Base-by-base conservation (phyloP, 2,797 vertebrate genomes). In the Myotis daubentonii region DNA sequence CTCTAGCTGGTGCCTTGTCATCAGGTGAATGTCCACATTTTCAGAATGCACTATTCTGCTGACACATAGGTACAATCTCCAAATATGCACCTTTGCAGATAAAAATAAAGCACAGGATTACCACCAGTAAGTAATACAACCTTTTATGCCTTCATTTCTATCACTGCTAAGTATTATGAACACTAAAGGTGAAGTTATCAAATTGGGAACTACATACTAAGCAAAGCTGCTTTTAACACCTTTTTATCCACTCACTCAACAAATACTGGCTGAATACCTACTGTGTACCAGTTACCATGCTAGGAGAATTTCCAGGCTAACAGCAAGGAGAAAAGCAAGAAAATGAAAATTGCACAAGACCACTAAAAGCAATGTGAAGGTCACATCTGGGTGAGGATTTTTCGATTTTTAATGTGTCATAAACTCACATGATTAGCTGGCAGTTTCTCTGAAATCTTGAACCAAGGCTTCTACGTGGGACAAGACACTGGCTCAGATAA, bases 31-130 rank as follows among this genome's bases (percentile, higher is more conserved):
- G 49, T 38, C 36, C 57, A 84, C 33, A 90, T 80, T 89, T 93
- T 94, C 78, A 75, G 78, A 93, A 62, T 53, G 38, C 38, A 65
- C 83, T 70, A 13, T 44, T 68, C 71, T 79, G 47, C 49, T 60
- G 74, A 91, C 19, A 68, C 4, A 85, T 0, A 81, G 30, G 36
- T n/a, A 93, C 19, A 80, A 47, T 62, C 36, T 51, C 88, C 75
- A 49, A 90, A 83, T 79, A 80, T 80, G 12, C 51, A 87, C 17
- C 36, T 72, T 28, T 55, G 33, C n/a, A 84, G 49, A 95, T 36
- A 94, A 87, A 93, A 89, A 91, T 51, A 87, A 88, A 87, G 44
- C 7, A 28, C 23, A 51, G 75, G 23, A 44, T 28, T 80, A 70
- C 70, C 62, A 74, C 38, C 80, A 82, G 23, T 68, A 82, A 90